A percentile compares a stretch with the other conserved stretches of the same genome.
Conservation (phyloP, 2,888 invertebrate genomes). For the Marasmarcha lunaedactyla region DNA sequence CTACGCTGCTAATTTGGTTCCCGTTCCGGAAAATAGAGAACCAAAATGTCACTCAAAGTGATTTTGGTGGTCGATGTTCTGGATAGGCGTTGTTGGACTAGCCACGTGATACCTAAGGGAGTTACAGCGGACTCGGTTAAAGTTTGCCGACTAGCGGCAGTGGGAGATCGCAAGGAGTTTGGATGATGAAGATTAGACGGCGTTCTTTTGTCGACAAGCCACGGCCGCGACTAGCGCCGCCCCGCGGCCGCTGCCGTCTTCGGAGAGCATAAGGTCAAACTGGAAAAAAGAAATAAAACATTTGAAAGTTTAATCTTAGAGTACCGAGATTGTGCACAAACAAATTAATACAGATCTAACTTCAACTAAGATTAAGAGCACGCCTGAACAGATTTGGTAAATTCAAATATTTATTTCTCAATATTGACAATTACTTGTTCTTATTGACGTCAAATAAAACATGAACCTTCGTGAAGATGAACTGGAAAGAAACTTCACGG, state of each 20-base stretch:
- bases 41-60: neutral
- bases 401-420: too few relatives aligned
- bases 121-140: slow-evolving; percentile 14
- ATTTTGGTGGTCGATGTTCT: neutral
- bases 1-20: neutral
- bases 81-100: neutral
- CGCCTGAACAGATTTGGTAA: too few relatives aligned
- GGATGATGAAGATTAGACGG: slow-evolving; percentile 21
- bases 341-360: too few relatives aligned
- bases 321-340: too few relatives aligned
- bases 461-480: too few relatives aligned
- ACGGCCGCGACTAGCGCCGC: slow-evolving; percentile 97
- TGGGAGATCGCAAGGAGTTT: slow-evolving; percentile 21
- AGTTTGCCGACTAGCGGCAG: slow-evolving; percentile 15
- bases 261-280: slow-evolving; percentile 94
- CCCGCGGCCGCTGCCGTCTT: slow-evolving; percentile 96
- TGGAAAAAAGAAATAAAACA: slow-evolving; percentile 46
- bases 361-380: too few relatives aligned
- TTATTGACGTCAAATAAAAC: too few relatives aligned
- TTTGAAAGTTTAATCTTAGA: neutral
- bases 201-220: slow-evolving; percentile 69
- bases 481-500: too few relatives aligned
- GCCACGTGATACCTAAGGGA: neutral
- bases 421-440: too few relatives aligned
- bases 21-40: neutral